phyloP scores from a whole-genome alignment of 2,888 invertebrate genomes.

The Endomychus coccineus region DNA sequence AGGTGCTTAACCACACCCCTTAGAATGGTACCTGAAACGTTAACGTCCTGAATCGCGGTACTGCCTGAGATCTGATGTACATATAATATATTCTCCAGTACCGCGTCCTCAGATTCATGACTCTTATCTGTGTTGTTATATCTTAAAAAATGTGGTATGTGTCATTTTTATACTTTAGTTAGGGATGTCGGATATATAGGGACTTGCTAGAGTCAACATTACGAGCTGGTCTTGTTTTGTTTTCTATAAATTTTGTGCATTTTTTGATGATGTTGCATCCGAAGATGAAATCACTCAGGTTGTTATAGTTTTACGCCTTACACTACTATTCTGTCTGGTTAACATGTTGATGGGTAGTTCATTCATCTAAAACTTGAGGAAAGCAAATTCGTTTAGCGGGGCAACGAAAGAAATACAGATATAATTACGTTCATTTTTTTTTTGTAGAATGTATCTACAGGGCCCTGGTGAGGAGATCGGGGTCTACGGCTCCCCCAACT shows the following conservation, averaged over 20 bases:
- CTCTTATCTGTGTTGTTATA: conserved; percentile 36
- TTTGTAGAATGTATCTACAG: no score
- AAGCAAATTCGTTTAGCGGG: no score
- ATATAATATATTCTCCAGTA: conserved; percentile 25
- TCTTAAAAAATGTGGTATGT: conserved; percentile 30
- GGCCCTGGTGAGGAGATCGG: no score
- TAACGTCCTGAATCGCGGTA: no score
- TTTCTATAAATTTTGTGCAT: conserved; percentile 7
- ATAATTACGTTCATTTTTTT: no score
- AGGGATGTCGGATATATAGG: conserved; percentile 21
- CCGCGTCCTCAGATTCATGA: conserved; percentile 30
- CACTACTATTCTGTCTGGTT: conserved; percentile 3
- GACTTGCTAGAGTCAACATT: conserved; percentile 28
- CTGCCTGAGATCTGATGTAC: conserved; percentile 30
- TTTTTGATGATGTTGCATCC: conserved; percentile 9
- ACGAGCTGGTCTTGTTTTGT: conserved; percentile 36
- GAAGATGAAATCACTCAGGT: conserved; percentile 13
- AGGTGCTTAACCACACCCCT: conserved; percentile 26
- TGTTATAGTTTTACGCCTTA: conserved; percentile 10
- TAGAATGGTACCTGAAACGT: conserved; percentile 18
- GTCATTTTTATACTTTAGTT: conserved; percentile 34
- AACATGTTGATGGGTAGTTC: no score
- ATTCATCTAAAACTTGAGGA: no score
- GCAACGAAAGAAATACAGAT: no score
- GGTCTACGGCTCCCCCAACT: no score